These are phyloP conservation scores for Laterallus jamaicensis DNA, from an alignment of 2,113 vertebrate species.

Conservation along the genomic window DNA sequence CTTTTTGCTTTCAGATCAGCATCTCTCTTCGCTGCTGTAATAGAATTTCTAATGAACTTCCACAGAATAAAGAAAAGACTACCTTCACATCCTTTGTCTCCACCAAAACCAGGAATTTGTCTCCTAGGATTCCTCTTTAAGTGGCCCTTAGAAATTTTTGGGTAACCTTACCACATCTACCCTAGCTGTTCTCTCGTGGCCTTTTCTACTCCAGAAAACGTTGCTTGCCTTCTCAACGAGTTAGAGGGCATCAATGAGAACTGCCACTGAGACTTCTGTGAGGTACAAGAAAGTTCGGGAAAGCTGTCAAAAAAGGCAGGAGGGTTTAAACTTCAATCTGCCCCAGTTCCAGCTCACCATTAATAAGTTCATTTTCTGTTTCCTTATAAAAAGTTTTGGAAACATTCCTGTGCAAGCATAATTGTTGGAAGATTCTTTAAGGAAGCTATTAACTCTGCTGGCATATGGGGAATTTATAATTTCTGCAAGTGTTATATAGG, in stretches of 20 bases:
- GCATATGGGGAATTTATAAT: conserved; percentile 58
- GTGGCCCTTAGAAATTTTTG: not conserved
- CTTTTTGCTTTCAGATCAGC: not conserved
- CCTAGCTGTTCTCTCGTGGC: not conserved
- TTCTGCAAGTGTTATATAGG: conserved; percentile 49
- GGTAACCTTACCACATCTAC: not conserved
- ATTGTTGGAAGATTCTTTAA: conserved; percentile 19
- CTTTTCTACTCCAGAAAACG: not conserved
- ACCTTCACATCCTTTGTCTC: not conserved
- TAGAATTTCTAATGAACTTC: not conserved
- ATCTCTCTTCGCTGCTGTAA: not conserved
- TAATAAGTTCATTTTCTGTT: not conserved
- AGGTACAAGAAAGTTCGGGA: not conserved
- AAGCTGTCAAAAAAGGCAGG: not conserved
- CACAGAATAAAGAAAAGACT: not conserved
- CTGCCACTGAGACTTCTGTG: not conserved
- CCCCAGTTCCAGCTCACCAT: not conserved
- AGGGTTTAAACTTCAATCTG: not conserved
- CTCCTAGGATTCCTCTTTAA: not conserved
- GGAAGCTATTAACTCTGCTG: conserved; percentile 36
- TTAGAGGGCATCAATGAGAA: not conserved
- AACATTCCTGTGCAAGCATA: not conserved
- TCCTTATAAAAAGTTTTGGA: conserved; percentile 11
- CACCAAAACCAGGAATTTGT: not conserved
- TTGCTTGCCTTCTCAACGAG: not conserved